phyloP scores from a whole-genome alignment of 2,888 invertebrate species.

The Tiliacea aurago region DNA sequence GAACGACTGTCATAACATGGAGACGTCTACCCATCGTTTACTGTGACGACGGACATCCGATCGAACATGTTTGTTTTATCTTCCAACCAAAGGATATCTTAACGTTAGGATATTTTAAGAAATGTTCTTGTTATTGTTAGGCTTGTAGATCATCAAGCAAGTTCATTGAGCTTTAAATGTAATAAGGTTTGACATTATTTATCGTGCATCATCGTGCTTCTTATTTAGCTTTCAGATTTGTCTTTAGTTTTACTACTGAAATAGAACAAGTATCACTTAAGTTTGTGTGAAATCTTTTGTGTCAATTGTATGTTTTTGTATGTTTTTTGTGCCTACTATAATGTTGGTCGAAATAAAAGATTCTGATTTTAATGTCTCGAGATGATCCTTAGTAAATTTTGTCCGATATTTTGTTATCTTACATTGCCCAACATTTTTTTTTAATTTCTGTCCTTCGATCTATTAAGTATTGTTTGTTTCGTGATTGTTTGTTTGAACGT shows the following conservation, averaged over 20 bases:
- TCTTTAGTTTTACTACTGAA: not conserved
- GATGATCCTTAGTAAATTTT: too few relatives aligned
- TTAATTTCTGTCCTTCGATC: not conserved
- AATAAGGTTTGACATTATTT: not conserved
- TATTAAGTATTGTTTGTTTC: not conserved
- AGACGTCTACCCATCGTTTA: slow-evolving; percentile 15
- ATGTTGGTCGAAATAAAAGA: too few relatives aligned
- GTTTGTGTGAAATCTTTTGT: too few relatives aligned
- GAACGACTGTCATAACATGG: slow-evolving; percentile 25
- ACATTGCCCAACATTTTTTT: not conserved
- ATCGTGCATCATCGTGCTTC: not conserved
- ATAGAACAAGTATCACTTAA: not conserved
- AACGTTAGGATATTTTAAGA: slow-evolving; percentile 48
- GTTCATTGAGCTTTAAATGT: not conserved
- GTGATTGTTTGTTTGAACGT: slow-evolving; percentile 1
- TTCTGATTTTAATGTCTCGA: too few relatives aligned
- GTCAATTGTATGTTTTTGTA: too few relatives aligned
- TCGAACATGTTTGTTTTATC: slow-evolving; percentile 55
- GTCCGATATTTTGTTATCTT: not conserved
- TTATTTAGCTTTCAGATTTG: not conserved
- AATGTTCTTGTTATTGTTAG: slow-evolving; percentile 9
- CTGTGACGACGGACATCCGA: slow-evolving; percentile 54
- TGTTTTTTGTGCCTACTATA: too few relatives aligned
- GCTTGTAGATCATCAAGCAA: slow-evolving; percentile 8
- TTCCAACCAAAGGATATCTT: slow-evolving; percentile 54